Conservation (phyloP, 2,113 vertebrate genomes). For the Gadus chalcogrammus region DNA sequence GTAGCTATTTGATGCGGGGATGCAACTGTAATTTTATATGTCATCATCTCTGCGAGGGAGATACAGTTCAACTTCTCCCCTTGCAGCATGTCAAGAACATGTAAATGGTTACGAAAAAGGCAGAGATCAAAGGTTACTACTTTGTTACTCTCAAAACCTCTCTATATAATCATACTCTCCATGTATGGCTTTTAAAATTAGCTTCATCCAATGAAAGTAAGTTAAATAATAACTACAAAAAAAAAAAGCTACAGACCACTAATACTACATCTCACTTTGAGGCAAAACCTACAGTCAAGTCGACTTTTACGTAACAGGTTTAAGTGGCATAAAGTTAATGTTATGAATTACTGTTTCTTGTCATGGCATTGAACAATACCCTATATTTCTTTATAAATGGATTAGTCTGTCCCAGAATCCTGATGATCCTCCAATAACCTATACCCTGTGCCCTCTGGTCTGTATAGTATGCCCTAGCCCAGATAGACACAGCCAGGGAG, state of each 20-base stretch:
- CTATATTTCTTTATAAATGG: too few species aligned
- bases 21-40: conserved; percentile 17
- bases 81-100: conserved; percentile 17
- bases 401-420: too few species aligned
- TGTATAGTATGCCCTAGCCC: conserved; percentile 86
- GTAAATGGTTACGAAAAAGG: conserved; percentile 7
- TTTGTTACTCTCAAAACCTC: conserved; percentile 21
- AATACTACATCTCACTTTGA: not conserved
- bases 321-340: too few species aligned
- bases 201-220: conserved; percentile 46
- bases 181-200: conserved; percentile 71
- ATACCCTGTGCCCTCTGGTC: not conserved
- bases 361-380: too few species aligned
- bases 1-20: conserved; percentile 11
- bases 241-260: not conserved
- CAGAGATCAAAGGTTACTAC: conserved; percentile 33
- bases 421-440: too few species aligned
- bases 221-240: conserved; percentile 62
- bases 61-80: conserved; percentile 2
- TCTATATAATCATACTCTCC: conserved; percentile 54
- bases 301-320: too few species aligned
- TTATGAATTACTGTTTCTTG: too few species aligned
- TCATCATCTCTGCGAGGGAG: conserved; percentile 21
- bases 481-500: conserved; percentile 93
- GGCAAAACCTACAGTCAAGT: too few species aligned